Evolutionary conservation across 2,888 invertebrate species (phyloP).

Genomic region (Melinaea marsaeus): DNA sequence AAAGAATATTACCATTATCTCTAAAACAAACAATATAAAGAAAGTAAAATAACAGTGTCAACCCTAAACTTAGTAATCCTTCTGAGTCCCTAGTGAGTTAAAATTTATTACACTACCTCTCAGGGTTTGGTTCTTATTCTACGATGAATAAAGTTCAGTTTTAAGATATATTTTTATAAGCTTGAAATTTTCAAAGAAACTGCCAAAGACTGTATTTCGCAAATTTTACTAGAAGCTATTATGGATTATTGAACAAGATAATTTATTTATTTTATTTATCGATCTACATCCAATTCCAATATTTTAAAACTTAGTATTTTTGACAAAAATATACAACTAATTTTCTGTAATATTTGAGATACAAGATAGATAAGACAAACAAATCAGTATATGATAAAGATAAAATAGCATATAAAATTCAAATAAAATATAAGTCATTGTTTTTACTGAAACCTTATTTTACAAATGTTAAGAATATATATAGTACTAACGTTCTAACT

Average conservation of each 20-base stretch:
- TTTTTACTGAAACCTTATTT: not conserved
- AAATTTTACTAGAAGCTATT: not conserved
- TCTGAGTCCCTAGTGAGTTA: not conserved
- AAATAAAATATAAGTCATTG: not conserved
- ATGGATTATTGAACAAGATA: conserved; percentile 1
- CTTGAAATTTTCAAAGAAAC: conserved; percentile 1
- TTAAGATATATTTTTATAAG: not conserved
- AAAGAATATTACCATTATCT: conserved; percentile 72
- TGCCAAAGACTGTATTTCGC: not conserved
- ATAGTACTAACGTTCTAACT: conserved; percentile 71
- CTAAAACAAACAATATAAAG: conserved; percentile 46
- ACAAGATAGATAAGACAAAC: too few relatives aligned
- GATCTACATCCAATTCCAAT: not conserved
- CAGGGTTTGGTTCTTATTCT: not conserved
- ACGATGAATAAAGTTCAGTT: not conserved
- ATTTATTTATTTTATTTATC: not conserved
- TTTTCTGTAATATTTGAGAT: too few relatives aligned
- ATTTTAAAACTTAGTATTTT: too few relatives aligned
- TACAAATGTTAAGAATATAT: not conserved
- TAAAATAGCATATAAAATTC: too few relatives aligned
- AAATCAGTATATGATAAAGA: too few relatives aligned
- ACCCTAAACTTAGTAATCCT: conserved; percentile 3
- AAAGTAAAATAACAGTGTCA: not conserved
- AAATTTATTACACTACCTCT: conserved; percentile 3
- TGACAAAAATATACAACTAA: too few relatives aligned